Percentiles rank a stretch among this genome's conserved stretches.
These are phyloP conservation scores for Podiceps cristatus DNA, from an alignment of 2,113 vertebrate genomes.

Conservation along the genomic window DNA sequence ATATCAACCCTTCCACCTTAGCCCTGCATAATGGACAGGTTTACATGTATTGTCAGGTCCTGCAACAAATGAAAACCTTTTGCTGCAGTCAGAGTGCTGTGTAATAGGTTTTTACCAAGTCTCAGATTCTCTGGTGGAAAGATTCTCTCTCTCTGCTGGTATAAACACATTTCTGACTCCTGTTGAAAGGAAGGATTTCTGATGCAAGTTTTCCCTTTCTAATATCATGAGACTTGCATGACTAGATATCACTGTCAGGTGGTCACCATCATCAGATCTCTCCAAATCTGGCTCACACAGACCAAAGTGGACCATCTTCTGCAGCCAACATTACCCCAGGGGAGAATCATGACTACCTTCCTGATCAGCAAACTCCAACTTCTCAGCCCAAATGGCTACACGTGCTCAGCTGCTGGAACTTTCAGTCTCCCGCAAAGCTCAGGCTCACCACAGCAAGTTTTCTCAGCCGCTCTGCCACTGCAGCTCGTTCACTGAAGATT, in stretches of 20 bases:
- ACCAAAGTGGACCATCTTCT: background rate
- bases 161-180: background rate
- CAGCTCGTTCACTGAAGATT: background rate
- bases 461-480: background rate
- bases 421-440: background rate
- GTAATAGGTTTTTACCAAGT: background rate
- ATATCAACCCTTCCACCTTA: background rate
- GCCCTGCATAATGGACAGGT: background rate
- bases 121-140: background rate
- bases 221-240: fast-evolving
- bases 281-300: background rate
- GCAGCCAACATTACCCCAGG: background rate
- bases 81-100: background rate
- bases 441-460: background rate
- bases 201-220: background rate
- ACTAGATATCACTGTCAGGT: background rate
- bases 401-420: fast-evolving
- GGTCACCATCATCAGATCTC: background rate
- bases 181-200: background rate
- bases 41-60: background rate
- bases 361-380: background rate
- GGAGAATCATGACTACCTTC: background rate
- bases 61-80: background rate
- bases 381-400: background rate
- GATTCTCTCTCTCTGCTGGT: background rate